Conservation (phyloP, 1,140 invertebrate genomes). For the Caenorhabditis brenneri region DNA sequence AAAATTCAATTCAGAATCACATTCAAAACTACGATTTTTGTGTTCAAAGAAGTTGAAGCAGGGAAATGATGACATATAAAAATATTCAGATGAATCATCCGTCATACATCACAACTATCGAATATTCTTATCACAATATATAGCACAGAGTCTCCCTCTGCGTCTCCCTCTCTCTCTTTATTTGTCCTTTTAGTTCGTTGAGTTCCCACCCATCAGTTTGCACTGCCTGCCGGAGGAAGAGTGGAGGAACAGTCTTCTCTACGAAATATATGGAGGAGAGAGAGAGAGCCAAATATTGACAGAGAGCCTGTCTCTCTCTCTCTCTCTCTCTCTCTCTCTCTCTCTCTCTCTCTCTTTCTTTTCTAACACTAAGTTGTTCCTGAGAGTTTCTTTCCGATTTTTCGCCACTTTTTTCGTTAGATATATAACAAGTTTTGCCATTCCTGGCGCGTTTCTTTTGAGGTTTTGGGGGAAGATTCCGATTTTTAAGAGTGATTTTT, state of each 20-base stretch:
- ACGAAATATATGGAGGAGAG: not conserved
- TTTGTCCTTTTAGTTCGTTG: not conserved
- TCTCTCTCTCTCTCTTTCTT: not conserved
- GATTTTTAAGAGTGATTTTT: too few species aligned
- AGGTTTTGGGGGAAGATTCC: too few species aligned
- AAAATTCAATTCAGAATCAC: too few species aligned
- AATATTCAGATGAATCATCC: conserved; percentile 5
- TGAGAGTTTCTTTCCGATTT: too few species aligned
- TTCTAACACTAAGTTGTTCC: too few species aligned
- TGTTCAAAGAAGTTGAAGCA: too few species aligned
- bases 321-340: not conserved
- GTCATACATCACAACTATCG: not conserved
- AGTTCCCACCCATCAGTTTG: conserved; percentile 4
- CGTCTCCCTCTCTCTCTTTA: not conserved
- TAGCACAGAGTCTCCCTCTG: not conserved
- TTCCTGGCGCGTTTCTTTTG: too few species aligned
- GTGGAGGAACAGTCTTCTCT: not conserved
- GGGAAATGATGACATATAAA: too few species aligned
- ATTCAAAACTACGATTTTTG: too few species aligned
- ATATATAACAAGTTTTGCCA: too few species aligned
- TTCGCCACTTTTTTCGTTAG: too few species aligned
- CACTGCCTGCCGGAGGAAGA: too few species aligned
- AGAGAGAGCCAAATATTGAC: conserved; percentile 33
- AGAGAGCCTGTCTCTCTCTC: not conserved
- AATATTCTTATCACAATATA: not conserved